phyloP scores from a whole-genome alignment of 2,888 invertebrate genomes.

The Sialis lutaria region DNA sequence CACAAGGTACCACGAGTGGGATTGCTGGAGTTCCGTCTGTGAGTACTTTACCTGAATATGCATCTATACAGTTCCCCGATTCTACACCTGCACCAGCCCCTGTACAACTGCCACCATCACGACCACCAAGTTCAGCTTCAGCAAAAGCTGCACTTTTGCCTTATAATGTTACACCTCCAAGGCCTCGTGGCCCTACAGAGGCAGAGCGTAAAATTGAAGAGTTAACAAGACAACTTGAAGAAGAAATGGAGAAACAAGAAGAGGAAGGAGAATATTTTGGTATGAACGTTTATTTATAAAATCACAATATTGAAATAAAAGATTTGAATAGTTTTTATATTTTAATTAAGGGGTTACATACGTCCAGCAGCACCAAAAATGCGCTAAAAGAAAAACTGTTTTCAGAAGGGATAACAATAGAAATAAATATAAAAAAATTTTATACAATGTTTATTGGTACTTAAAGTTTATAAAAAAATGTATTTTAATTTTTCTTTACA shows the following conservation, averaged over 20 bases:
- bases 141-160: slow-evolving; percentile 55
- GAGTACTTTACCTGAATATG: slow-evolving; percentile 12
- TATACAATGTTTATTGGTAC: no score
- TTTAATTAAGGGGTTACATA: no score
- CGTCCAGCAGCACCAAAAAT: no score
- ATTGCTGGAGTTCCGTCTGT: slow-evolving; percentile 26
- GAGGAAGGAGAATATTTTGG: slow-evolving; percentile 96
- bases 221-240: slow-evolving; percentile 78
- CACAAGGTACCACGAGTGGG: slow-evolving; percentile 25
- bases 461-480: no score
- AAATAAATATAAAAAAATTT: no score
- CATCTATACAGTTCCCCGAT: no score
- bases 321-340: no score
- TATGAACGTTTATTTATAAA: slow-evolving; percentile 26
- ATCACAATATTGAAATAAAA: no score
- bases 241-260: slow-evolving; percentile 89
- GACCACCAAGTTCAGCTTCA: slow-evolving; percentile 7
- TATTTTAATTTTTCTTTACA: no score
- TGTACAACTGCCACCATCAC: slow-evolving; percentile 14
- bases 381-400: no score
- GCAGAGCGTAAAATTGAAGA: slow-evolving; percentile 89
- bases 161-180: slow-evolving; percentile 75
- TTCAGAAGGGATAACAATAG: no score
- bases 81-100: slow-evolving; percentile 14
- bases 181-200: slow-evolving; percentile 77